Evolutionary conservation across 2,888 invertebrate genomes (phyloP), one percentile per base, ranked within the genome.

Genomic region (Troglohyphantes excavatus): DNA sequence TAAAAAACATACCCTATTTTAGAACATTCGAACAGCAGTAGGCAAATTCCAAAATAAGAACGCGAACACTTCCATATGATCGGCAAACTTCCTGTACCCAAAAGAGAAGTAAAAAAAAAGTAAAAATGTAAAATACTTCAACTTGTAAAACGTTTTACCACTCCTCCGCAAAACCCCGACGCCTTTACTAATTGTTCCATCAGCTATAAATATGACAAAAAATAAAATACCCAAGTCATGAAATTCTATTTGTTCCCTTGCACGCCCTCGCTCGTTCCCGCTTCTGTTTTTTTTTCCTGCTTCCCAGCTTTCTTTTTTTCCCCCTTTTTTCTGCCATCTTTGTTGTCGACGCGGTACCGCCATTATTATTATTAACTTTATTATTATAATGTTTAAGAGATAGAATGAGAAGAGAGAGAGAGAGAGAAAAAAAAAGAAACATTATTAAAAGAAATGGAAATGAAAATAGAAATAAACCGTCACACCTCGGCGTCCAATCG

Each of bases 401-500:
- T n/a, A n/a, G n/a, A n/a, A n/a, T n/a, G n/a, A n/a, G n/a, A n/a
- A n/a, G n/a, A n/a, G n/a, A n/a, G n/a, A n/a, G n/a, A n/a, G n/a
- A n/a, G n/a, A n/a, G n/a, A n/a, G 3, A 19, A n/a, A 26, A 23
- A 29, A 17, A 26, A 65, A 65, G 26, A 23, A 65, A 59, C 27
- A 68, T n/a, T 13, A 76, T 53, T 17, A 23, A 75, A 63, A 39
- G 39, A 27, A 43, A 21, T 23, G n/a, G 17, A 75, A 65, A 75
- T 73, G 19, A 84, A 26, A 65, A 67, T 21, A 43, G 23, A 63
- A 65, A 7, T 76, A 26, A 82, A 82, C 68, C 68, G 83, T 78
- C 83, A 89, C 83, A 83, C 83, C 78, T 89, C 33, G 19, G 7
- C 59, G 72, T 83, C 82, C 82, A 82, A 82, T 88, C 81, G 27